These are phyloP conservation scores for Drosophila athabasca DNA, from an alignment of 1,140 invertebrate genomes.

Conservation along the genomic window DNA sequence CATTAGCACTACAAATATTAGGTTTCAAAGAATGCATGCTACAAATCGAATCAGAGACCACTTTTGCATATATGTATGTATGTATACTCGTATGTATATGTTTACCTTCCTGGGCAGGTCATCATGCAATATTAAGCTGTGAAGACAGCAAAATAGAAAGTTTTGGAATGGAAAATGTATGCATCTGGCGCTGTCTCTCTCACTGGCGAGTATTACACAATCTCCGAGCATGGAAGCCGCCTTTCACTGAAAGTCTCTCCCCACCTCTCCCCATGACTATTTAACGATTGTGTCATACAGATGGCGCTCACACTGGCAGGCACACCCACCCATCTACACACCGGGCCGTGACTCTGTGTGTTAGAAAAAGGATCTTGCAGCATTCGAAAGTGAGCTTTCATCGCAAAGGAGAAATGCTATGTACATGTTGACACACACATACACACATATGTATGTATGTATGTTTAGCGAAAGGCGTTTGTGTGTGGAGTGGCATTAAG, in stretches of 20 bases:
- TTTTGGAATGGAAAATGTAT: slow-evolving; percentile 53
- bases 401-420: background rate
- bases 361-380: slow-evolving; percentile 53
- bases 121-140: slow-evolving; percentile 33
- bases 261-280: slow-evolving; percentile 15
- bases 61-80: slow-evolving; percentile 4
- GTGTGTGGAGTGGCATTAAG: slow-evolving; percentile 27
- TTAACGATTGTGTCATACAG: slow-evolving; percentile 45
- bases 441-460: background rate
- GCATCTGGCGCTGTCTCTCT: slow-evolving; percentile 41
- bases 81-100: no score
- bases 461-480: no score
- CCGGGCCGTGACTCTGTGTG: background rate
- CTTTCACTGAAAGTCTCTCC: slow-evolving; percentile 58
- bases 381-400: background rate
- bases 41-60: slow-evolving; percentile 1
- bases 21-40: slow-evolving; percentile 26
- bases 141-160: slow-evolving; percentile 50
- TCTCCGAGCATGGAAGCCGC: slow-evolving; percentile 22
- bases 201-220: slow-evolving; percentile 50
- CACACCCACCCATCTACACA: background rate
- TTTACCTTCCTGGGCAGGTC: background rate
- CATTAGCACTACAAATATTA: slow-evolving; percentile 10
- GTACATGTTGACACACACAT: background rate
- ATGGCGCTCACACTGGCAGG: background rate